Evolutionary conservation across 2,113 vertebrate species (phyloP), one percentile per base, ranked within the genome.

Genomic region (Salvator merianae): DNA sequence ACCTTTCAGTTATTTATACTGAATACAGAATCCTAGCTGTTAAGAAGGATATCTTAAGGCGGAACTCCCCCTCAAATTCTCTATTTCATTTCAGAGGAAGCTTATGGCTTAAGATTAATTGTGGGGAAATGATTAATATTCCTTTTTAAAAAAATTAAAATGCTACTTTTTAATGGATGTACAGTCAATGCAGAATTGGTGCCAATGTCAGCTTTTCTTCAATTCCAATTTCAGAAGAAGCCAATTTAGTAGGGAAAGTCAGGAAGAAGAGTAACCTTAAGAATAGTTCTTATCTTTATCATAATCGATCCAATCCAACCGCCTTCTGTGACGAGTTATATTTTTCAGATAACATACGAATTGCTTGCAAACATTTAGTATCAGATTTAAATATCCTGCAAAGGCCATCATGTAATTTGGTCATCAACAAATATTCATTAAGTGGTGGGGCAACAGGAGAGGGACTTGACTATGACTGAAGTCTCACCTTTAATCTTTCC

Each of bases 51-150:
- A 7, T 47, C 43, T 47, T 47, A 47, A 47, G 43, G 43, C 5
- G 10, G 5, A 47, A 47, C 86, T 88, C 86, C 86, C 81, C 83
- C 81, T 84, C 14, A 34, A 13, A 12, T 32, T 43, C 20, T 62
- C 16, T 16, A 77, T 84, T 30, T 18, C 5, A 22, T 43, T 77
- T 40, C 32, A 59, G 55, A 75, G 50, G 6, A 43, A 70, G 40
- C 50, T 76, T 77, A 4, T 40, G 30, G 18, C 6, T 53, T n/a
- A 77, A 43, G 32, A 70, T 68, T 80, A 66, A 68, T n/a, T 24
- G 32, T 77, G 75, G 32, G 53, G 55, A 77, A 24, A 9, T 55
- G 36, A 62, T 77, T 34, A 5, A 77, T 59, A 22, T 77, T 32
- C 22, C 10, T 38, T 10, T 75, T 47, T n/a, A n/a, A 66, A 7